These are phyloP conservation scores for Onychomys arenicola DNA, from an alignment of 2,797 vertebrate species.

Conservation along the genomic window DNA sequence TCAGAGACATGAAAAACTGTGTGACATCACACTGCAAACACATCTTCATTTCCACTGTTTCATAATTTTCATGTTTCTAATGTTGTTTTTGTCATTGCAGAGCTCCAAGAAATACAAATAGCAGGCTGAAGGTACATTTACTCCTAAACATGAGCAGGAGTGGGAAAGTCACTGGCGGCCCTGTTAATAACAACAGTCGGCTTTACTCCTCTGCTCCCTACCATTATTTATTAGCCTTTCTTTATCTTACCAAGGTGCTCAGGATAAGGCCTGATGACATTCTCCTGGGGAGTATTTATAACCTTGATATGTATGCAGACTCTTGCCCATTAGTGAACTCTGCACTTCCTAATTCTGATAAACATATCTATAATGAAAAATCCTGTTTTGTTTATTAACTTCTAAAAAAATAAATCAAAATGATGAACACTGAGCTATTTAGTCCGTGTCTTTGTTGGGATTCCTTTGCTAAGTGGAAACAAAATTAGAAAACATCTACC, in stretches of 20 bases:
- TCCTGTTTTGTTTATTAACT: slow-evolving; percentile 53
- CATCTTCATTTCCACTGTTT: neutral
- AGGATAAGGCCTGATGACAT: neutral
- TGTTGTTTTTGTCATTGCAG: neutral
- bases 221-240: neutral
- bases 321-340: slow-evolving; percentile 43
- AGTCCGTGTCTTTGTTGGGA: neutral
- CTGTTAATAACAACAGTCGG: neutral
- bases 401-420: slow-evolving; percentile 56
- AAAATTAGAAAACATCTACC: neutral
- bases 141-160: slow-evolving; percentile 13
- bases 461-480: slow-evolving; percentile 13
- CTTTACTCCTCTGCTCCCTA: neutral
- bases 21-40: neutral
- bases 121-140: neutral
- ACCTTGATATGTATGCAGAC: neutral
- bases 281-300: slow-evolving; percentile 13
- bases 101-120: neutral
- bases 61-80: slow-evolving; percentile 34
- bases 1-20: neutral
- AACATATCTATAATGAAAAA: slow-evolving; percentile 36
- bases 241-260: neutral
- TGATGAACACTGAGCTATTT: slow-evolving; percentile 23
- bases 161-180: neutral
- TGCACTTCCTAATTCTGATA: slow-evolving; percentile 18